Evolutionary conservation across 2,888 invertebrate genomes (phyloP), one percentile per base, ranked within the genome.

Genomic region (Cordilura impudica): DNA sequence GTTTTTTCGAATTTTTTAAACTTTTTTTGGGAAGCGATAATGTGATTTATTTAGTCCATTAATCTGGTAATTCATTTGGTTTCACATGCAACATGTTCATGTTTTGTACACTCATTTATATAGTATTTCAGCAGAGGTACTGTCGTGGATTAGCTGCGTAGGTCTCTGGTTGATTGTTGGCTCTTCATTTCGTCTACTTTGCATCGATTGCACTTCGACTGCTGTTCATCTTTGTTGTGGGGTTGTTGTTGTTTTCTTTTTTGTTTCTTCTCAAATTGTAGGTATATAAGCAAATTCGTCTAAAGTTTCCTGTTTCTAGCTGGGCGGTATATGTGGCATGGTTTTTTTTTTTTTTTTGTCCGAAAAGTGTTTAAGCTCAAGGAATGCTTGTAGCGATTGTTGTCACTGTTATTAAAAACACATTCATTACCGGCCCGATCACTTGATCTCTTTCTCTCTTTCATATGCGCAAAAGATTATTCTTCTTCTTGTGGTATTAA

Each of bases 1-100:
- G 63, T 79, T 47, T 63, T 18, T 67, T 75, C 54, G 31, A 47
- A 45, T 61, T 56, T 66, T 53, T n/a, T n/a, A n/a, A n/a, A n/a
- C n/a, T n/a, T 67, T 74, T 70, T 81, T 77, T 82, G 81, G 83
- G 88, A 89, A 89, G 89, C 89, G 89, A 89, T 89, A 89, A 89
- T 89, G 89, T 89, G 88, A 89, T 89, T 89, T 89, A 89, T 89
- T 85, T 86, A 84, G 85, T 87, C 88, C 89, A 89, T 89, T 89
- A 89, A 89, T 89, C 88, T 88, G 88, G 88, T 88, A 88, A 88
- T 89, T 88, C 89, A 88, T 88, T 89, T 87, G 85, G 83, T 74
- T 81, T 75, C 77, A 80, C 82, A 77, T 67, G 81, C 73, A 79
- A 61, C 80, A 82, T 81, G 70, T 76, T 72, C 69, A 74, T 71